phyloP scores from a whole-genome alignment of 2,113 vertebrate genomes.

The Ailurus styani region DNA sequence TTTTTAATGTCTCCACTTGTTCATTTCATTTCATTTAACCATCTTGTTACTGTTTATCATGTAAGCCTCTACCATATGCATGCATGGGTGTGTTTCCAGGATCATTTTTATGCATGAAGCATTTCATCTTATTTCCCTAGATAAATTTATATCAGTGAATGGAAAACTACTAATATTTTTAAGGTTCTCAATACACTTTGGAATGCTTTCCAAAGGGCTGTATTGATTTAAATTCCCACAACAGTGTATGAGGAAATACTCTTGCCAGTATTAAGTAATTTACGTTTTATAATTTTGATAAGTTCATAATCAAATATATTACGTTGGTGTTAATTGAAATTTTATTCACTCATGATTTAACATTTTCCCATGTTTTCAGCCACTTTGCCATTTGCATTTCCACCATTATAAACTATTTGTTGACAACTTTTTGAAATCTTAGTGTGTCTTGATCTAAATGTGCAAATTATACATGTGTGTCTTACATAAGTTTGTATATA shows the following conservation, averaged over 20 bases:
- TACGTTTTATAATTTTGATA: not conserved
- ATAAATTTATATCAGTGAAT: not conserved
- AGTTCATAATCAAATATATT: not conserved
- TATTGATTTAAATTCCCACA: not conserved
- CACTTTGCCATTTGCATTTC: not conserved
- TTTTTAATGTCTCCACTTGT: not conserved
- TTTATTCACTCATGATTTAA: not conserved
- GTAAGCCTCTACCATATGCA: not conserved
- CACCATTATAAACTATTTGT: not conserved
- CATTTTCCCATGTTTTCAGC: not conserved
- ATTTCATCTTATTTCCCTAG: not conserved
- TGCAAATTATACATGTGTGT: not conserved
- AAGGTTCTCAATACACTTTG: not conserved
- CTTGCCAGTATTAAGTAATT: not conserved
- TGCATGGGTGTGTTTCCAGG: not conserved
- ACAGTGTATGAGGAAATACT: not conserved
- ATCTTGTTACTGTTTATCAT: not conserved
- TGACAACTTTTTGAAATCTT: not conserved
- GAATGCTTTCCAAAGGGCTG: not conserved
- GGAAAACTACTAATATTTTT: not conserved
- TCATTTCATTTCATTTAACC: not conserved
- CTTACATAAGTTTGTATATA: not conserved
- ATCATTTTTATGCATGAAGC: not conserved
- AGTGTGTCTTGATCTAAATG: not conserved
- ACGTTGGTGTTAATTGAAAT: not conserved